phyloP scores from a whole-genome alignment of 2,113 vertebrate species.

The Atherinomorus stipes region DNA sequence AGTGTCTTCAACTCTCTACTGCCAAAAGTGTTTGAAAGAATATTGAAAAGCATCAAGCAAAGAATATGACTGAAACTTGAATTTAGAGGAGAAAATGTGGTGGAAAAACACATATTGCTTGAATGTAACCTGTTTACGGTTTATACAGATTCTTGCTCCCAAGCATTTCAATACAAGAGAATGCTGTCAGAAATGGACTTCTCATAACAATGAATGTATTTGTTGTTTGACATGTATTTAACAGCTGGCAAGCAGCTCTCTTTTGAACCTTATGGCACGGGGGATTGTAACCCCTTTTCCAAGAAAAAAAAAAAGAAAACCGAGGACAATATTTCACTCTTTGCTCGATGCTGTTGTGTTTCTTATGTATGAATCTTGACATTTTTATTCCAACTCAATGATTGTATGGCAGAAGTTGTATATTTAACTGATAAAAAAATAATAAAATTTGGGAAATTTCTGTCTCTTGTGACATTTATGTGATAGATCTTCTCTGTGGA shows the following conservation, averaged over 20 bases:
- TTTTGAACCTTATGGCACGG: constrained; percentile 36
- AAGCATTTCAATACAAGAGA: constrained; percentile 72
- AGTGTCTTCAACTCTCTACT: constrained; percentile 67
- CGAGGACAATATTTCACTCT: constrained; percentile 46
- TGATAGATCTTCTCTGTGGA: background rate
- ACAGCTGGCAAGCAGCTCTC: constrained; percentile 55
- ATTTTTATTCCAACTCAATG: constrained; percentile 73
- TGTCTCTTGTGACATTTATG: background rate
- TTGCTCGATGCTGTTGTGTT: constrained; percentile 58
- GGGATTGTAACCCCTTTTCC: constrained; percentile 23
- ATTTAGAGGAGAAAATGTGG: constrained; percentile 13
- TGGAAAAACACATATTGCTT: constrained; percentile 51
- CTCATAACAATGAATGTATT: constrained; percentile 78
- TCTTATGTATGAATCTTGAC: constrained; percentile 76
- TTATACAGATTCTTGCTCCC: constrained; percentile 58
- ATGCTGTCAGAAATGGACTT: constrained; percentile 44
- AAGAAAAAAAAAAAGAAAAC: constrained; percentile 33
- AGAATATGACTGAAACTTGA: constrained; percentile 60
- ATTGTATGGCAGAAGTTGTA: constrained; percentile 78
- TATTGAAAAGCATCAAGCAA: constrained; percentile 33
- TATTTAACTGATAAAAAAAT: constrained; percentile 69
- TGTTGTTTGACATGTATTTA: constrained; percentile 70
- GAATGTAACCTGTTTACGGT: constrained; percentile 81
- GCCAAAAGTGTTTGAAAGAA: constrained; percentile 71
- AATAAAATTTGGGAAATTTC: constrained; percentile 74